phyloP scores from a whole-genome alignment of 2,888 invertebrate species.

The Leucophenga montana region DNA sequence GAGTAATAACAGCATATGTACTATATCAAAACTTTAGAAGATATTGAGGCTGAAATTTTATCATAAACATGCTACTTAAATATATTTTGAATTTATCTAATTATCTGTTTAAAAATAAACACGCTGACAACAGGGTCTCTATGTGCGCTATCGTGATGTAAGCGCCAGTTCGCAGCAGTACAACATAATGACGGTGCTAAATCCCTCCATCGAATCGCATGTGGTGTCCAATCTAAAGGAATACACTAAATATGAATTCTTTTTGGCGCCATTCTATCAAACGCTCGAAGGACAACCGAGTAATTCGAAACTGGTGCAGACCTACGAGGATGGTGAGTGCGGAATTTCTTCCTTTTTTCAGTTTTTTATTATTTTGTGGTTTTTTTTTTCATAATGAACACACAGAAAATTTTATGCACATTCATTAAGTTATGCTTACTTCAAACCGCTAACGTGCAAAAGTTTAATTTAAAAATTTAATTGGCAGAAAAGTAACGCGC shows the following conservation, averaged over 20 bases:
- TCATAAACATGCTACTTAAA: too few species aligned
- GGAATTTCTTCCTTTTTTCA: too few species aligned
- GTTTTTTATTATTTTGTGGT: constrained; percentile 20
- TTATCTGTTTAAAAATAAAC: background rate
- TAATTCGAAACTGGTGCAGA: constrained; percentile 88
- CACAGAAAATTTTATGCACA: constrained; percentile 2
- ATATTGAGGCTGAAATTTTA: too few species aligned
- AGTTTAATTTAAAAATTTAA: constrained; percentile 44
- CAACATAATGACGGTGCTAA: constrained; percentile 79
- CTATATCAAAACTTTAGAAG: too few species aligned
- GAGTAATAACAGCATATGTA: too few species aligned
- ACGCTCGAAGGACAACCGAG: constrained; percentile 94
- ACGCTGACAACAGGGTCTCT: constrained; percentile 75
- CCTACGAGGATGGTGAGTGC: constrained; percentile 85
- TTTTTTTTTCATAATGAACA: constrained; percentile 19
- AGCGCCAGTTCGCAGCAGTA: constrained; percentile 78
- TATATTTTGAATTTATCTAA: background rate
- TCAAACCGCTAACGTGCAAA: constrained; percentile 25
- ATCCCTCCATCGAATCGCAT: constrained; percentile 78
- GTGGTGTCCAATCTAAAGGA: constrained; percentile 83
- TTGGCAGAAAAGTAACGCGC: constrained; percentile 27
- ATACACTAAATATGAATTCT: constrained; percentile 89
- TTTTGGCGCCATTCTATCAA: constrained; percentile 88
- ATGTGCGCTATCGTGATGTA: constrained; percentile 79
- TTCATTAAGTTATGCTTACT: constrained; percentile 1